A percentile compares a stretch with the other conserved stretches of the same genome.
Conservation (phyloP, 2,797 vertebrate genomes). For the Hippocampus kuda region DNA sequence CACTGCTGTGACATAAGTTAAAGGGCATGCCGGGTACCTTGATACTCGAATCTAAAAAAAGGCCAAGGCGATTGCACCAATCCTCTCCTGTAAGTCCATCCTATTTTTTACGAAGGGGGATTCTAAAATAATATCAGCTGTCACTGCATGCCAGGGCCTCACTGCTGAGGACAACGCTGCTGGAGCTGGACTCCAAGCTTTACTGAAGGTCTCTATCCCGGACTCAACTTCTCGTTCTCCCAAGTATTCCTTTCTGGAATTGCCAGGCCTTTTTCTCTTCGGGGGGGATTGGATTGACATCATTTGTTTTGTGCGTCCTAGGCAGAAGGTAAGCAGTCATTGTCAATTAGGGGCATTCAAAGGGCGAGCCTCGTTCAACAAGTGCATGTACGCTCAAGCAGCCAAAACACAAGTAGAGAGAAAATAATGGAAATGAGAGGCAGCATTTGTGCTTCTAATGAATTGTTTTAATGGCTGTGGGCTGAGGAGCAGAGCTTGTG, state of each 20-base stretch:
- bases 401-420: slow-evolving; percentile 16
- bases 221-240: not conserved
- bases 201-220: slow-evolving; percentile 27
- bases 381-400: slow-evolving; percentile 10
- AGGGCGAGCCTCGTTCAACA: slow-evolving; percentile 13
- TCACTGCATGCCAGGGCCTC: slow-evolving; percentile 62
- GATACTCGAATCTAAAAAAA: slow-evolving; percentile 71
- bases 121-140: slow-evolving; percentile 82
- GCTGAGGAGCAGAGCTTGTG: slow-evolving; percentile 6
- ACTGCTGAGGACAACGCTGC: slow-evolving; percentile 57
- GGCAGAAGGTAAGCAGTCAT: slow-evolving; percentile 41
- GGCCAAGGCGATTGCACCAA: slow-evolving; percentile 48
- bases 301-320: slow-evolving; percentile 6
- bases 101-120: slow-evolving; percentile 48
- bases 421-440: slow-evolving; percentile 25
- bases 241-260: slow-evolving; percentile 4
- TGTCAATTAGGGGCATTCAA: slow-evolving; percentile 5
- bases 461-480: slow-evolving; percentile 19
- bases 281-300: slow-evolving; percentile 43
- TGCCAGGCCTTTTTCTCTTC: slow-evolving; percentile 15
- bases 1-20: slow-evolving; percentile 63
- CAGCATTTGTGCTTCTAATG: slow-evolving; percentile 15
- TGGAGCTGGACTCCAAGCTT: slow-evolving; percentile 80
- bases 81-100: slow-evolving; percentile 40
- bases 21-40: slow-evolving; percentile 71